Base-by-base conservation (phyloP, 1,140 invertebrate species). In the Globodera ellingtonae region DNA sequence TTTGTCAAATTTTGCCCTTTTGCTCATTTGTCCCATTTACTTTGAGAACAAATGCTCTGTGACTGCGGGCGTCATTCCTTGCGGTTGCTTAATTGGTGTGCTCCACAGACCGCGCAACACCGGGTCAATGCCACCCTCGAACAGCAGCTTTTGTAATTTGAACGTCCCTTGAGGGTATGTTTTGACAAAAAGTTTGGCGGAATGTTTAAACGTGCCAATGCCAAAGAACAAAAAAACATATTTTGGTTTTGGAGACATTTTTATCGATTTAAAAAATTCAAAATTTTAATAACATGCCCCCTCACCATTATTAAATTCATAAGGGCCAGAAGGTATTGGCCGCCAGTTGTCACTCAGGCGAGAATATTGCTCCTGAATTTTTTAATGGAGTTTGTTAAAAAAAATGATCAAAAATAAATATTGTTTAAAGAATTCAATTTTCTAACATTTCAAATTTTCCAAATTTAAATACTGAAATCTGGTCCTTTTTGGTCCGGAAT, bases 81-180 rank as follows among this genome's bases (percentile, higher is more conserved):
- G 87, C n/a, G 87, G 87, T 73, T 85, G 56, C 89, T 97, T 95
- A 93, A 97, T 95, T 0, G 95, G 94, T 0, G 94, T 95, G 0
- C 94, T 93, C 0, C 95, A 92, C 10, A 98, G 90, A 66, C 96
- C 96, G 71, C 95, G 92, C 24, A 94, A 92, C 71, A 98, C 92
- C 21, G 89, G 89, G 72, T 89, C 88, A 21, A 90, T 82, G 24
- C 88, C 88, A 52, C 87, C 87, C 73, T 88, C 87, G 52, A 84
- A 88, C 24, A 88, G 79, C 50, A 88, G 82, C 72, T 88, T 88
- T 48, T 86, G 84, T 3, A 88, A 89, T 71, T 88, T 89, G 80
- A 88, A 89, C 18, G 89, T 86, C 65, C 67, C 67, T 70, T 15
- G 59, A 21, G 13, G 59, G 59, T 21, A 21, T 18, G 35, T 48